These are phyloP conservation scores for Anthrax anthrax DNA, from an alignment of 2,888 invertebrate genomes.

Conservation along the genomic window DNA sequence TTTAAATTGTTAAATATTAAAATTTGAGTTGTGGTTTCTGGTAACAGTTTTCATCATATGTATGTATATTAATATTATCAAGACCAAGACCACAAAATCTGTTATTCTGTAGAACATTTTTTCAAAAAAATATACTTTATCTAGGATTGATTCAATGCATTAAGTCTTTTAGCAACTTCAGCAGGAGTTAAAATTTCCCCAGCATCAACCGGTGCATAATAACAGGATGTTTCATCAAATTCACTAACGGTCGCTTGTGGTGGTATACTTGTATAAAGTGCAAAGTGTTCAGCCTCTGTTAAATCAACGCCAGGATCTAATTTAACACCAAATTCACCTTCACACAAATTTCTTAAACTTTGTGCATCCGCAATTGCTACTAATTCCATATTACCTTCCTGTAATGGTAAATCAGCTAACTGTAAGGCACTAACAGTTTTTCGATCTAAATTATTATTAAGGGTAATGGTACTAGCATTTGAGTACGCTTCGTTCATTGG, in stretches of 20 bases:
- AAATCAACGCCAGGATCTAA: slow-evolving; percentile 47
- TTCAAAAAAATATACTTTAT: background rate
- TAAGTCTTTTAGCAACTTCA: slow-evolving; percentile 29
- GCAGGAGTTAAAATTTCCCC: slow-evolving; percentile 46
- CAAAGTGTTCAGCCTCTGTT: slow-evolving; percentile 79
- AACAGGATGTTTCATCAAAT: slow-evolving; percentile 77
- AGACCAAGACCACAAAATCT: too few relatives aligned
- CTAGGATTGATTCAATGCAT: slow-evolving; percentile 20
- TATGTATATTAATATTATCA: too few relatives aligned
- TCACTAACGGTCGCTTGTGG: slow-evolving; percentile 77
- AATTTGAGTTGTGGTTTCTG: too few relatives aligned
- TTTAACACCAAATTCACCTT: slow-evolving; percentile 32
- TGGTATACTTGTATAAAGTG: slow-evolving; percentile 71
- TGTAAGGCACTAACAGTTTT: slow-evolving; percentile 34
- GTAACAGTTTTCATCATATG: too few relatives aligned
- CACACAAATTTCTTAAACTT: slow-evolving; percentile 32
- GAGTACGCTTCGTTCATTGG: slow-evolving; percentile 38
- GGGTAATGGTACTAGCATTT: slow-evolving; percentile 29
- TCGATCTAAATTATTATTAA: slow-evolving; percentile 29
- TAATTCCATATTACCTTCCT: slow-evolving; percentile 41
- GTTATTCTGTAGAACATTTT: too few relatives aligned
- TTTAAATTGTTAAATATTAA: too few relatives aligned
- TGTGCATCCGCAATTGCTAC: slow-evolving; percentile 39
- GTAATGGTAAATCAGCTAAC: slow-evolving; percentile 32
- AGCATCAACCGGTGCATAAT: slow-evolving; percentile 71